Evolutionary conservation across 2,888 invertebrate species (phyloP).

Genomic region (Spatulosminthurus flaviceps): DNA sequence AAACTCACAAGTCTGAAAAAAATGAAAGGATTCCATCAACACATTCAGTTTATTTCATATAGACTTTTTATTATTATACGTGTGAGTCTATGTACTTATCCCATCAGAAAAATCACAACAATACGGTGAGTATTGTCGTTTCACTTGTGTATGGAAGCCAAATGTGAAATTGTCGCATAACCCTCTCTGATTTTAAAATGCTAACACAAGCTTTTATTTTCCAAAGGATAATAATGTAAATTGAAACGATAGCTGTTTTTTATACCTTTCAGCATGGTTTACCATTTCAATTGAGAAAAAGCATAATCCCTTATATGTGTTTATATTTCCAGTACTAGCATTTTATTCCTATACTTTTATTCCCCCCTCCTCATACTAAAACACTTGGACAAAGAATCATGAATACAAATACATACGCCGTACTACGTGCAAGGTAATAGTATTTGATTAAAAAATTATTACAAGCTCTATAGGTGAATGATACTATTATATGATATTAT

Average conservation of each 20-base stretch:
- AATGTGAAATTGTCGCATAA: neutral
- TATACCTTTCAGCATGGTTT: neutral
- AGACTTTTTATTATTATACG: no score
- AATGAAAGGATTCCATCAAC: constrained; percentile 10
- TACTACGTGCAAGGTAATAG: no score
- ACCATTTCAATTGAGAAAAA: neutral
- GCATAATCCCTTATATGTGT: neutral
- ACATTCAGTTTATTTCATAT: neutral
- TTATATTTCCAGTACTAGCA: neutral
- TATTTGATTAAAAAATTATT: no score
- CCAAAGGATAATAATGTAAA: constrained; percentile 5
- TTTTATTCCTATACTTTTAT: neutral
- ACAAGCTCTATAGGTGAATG: no score
- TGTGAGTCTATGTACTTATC: no score
- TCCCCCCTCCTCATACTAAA: neutral
- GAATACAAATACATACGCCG: no score
- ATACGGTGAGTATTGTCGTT: no score
- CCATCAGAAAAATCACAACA: no score
- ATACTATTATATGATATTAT: no score
- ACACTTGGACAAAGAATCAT: neutral
- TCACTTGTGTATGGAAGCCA: no score
- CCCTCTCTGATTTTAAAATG: neutral
- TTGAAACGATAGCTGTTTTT: constrained; percentile 18
- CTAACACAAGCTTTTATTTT: neutral
- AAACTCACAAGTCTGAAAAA: constrained; percentile 3